Base-by-base conservation (phyloP, 2,888 invertebrate species). In the Leptothorax acervorum region DNA sequence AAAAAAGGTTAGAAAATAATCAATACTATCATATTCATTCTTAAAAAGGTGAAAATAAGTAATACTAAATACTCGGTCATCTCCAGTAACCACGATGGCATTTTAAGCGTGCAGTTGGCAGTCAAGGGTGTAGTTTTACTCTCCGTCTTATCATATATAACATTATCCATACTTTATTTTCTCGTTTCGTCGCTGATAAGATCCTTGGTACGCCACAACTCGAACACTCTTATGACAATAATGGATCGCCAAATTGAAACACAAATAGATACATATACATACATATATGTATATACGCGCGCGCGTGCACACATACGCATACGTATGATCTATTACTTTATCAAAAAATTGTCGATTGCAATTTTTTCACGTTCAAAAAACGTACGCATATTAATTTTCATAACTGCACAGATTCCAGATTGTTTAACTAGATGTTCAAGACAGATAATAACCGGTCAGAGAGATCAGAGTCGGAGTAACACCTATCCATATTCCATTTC, bases 21-120 rank as follows among this genome's bases (percentile, higher is more conserved):
- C 53, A 9, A 53, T 53, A 12, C 23, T 55, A 3, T 3, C 15
- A 73, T 18, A 31, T 18, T 66, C 48, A 84, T 28, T 66, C 12
- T 70, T 53, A 3, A 28, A 75, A 42, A 18, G 1, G 2, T 42
- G 9, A 48, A 18, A 31, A 45, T 18, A 28, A 9, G 23, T 75
- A 28, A 62, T 31, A 42, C 53, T 83, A 90, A 90, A 79, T 89
- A 92, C 92, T 92, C 91, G 9, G 90, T 88, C 92, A 92, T 92
- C 87, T 92, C 92, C 82, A 89, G 31, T 18, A 92, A 87, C 92
- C 92, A 92, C 23, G 90, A 86, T 70, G 92, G 92, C 62, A 92
- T 90, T 42, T 87, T 89, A 60, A 82, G 81, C 42, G 88, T 82
- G 39, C 23, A 23, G 23, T 66, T 75, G 63, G 86, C 79, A 60